Base-by-base conservation (phyloP, 2,113 vertebrate genomes). In the Pangasianodon hypophthalmus region DNA sequence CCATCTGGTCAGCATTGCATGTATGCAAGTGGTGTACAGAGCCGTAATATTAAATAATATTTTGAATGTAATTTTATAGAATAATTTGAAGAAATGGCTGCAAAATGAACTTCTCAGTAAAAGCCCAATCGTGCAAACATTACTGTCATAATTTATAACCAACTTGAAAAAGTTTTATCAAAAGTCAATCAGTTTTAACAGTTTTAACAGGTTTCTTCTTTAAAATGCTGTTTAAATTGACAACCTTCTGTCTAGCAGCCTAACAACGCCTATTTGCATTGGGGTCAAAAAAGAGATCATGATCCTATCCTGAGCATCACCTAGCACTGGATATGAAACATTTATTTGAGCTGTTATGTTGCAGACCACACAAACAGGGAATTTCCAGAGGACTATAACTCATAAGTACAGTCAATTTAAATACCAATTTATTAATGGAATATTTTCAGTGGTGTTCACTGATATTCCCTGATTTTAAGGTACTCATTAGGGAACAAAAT, bases 361-460 rank as follows among this genome's bases (percentile, higher is more conserved):
- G 85, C 64, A 87, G 88, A 91, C 88, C 88, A 91, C 85, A 91
- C 85, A 91, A 48, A 67, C 64, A 60, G 21, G 21, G 64, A 69
- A 69, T 69, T 13, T 32, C 13, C 11, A 32, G 71, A 41, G 14
- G 32, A 44, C 21, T 44, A 75, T 21, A 75, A 75, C 46, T n/a
- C 77, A 50, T n/a, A 77, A 77, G 21, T 46, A 4, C 73, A 46
- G 41, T 24, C 3, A 1, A 6, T 80, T n/a, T 80, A 16, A n/a
- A n/a, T 16, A n/a, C 18, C 52, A 83, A 19, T 41, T 83, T 56
- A 56, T 21, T 83, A 58, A 56, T 58, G 29, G 6, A n/a, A 46
- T 10, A 21, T 77, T 77, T 46, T 77, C 19, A 77, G 41, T 14
- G 24, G 46, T 50, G 46, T 50, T 50, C 6, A 41, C 26, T 48